Evolutionary conservation across 2,888 invertebrate species (phyloP), one percentile per base, ranked within the genome.

Genomic region (Tuta absoluta): DNA sequence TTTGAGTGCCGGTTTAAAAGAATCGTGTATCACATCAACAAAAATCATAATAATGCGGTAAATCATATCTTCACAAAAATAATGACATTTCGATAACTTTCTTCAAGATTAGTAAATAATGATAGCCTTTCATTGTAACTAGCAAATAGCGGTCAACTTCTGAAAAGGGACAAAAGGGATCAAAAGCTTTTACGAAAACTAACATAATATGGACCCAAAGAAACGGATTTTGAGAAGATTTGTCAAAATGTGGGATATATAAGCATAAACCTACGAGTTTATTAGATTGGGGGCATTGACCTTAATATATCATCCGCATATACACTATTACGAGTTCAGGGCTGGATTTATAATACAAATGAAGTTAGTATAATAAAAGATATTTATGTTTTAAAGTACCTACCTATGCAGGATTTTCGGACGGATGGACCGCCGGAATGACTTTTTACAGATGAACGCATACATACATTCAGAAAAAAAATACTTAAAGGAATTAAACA

Each of bases 261-360:
- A 48, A 19, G 21, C 45, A 24, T 57, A 62, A 66, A 49, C 21
- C 41, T 33, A 45, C 11, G 17, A 33, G 63, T 63, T 66, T 66
- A 66, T 66, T 56, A 61, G 56, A 23, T 41, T 17, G 65, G 48
- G 63, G 63, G 45, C 65, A 61, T 63, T 63, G 66, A 59, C 66
- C 66, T 51, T 57, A 14, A 63, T 66, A 66, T 63, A 62, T 63
- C 65, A 66, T 63, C 63, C 49, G 24, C 61, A 63, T 37, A 60
- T 60, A 56, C 33, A 28, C 63, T 41, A 57, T 58, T 63, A 58
- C 17, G 17, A 21, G 14, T 3, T 7, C 64, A 58, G 63, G 37
- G 58, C 11, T 48, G 48, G 45, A 1, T 28, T 7, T 10, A 45
- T 37, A 21, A 17, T 17, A 33, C 8, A n/a, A n/a, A n/a, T n/a